Conservation (phyloP, 2,797 vertebrate genomes). For the Lerista edwardsae region DNA sequence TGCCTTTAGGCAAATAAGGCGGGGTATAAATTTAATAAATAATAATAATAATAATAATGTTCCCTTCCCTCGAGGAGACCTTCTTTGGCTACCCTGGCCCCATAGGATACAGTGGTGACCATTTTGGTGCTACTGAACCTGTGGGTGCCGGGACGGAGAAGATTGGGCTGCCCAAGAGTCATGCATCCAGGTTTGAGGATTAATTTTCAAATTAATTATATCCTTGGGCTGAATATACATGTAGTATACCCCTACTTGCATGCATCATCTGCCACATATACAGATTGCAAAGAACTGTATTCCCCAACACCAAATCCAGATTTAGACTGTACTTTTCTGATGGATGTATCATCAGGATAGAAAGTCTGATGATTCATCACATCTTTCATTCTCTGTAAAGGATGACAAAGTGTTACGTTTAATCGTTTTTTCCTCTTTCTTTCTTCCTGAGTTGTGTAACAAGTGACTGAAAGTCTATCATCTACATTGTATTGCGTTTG, state of each 20-base stretch:
- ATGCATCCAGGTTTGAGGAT: not conserved
- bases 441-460: not conserved
- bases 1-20: too few species aligned
- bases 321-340: not conserved
- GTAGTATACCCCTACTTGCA: not conserved
- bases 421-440: not conserved
- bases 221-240: not conserved
- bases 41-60: too few species aligned
- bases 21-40: too few species aligned
- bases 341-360: not conserved
- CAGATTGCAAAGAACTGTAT: not conserved
- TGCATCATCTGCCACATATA: not conserved
- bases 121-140: too few species aligned
- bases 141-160: too few species aligned
- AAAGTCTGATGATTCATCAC: not conserved
- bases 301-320: not conserved
- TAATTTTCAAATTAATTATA: not conserved
- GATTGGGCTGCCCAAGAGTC: too few species aligned
- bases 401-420: not conserved
- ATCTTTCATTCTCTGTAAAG: not conserved
- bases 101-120: too few species aligned
- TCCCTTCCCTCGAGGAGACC: too few species aligned
- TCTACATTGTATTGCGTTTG: not conserved
- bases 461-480: not conserved
- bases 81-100: too few species aligned